Conservation (phyloP, 2,113 vertebrate species). For the Sisor rabdophorus region DNA sequence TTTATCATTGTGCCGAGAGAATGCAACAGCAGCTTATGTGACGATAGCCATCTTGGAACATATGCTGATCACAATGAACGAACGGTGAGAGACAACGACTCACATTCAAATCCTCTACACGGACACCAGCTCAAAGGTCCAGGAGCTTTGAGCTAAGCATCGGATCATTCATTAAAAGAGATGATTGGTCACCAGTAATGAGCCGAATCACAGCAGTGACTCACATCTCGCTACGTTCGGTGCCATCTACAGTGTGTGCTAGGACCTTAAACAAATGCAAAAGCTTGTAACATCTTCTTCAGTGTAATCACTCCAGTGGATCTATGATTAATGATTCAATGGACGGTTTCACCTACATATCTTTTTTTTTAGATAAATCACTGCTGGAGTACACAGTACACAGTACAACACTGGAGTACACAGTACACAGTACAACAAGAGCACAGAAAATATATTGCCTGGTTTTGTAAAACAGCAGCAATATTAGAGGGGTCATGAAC, state of each 20-base stretch:
- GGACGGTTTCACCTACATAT: neutral
- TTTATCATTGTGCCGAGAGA: constrained; percentile 34
- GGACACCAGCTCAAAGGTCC: neutral
- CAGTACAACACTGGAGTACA: too few relatives aligned
- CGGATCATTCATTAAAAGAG: constrained; percentile 3
- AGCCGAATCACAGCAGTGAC: neutral
- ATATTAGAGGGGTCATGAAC: too few relatives aligned
- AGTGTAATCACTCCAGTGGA: constrained; percentile 6
- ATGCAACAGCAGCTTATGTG: constrained; percentile 5
- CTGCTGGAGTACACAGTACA: neutral
- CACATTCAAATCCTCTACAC: constrained; percentile 1
- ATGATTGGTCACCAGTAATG: constrained; percentile 22
- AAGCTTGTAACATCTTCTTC: constrained; percentile 29
- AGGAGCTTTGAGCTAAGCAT: neutral
- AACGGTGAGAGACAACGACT: constrained; percentile 11
- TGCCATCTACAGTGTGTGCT: too few relatives aligned
- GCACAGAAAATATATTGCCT: too few relatives aligned
- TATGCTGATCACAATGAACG: constrained; percentile 28
- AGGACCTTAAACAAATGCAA: neutral
- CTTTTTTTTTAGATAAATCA: neutral
- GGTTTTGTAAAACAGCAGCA: too few relatives aligned
- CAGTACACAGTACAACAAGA: too few relatives aligned
- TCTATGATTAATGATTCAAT: constrained; percentile 27
- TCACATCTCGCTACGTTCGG: too few relatives aligned
- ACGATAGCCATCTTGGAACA: constrained; percentile 31